Evolutionary conservation across 2,113 vertebrate species (phyloP).

Genomic region (Lipotes vexillifer): DNA sequence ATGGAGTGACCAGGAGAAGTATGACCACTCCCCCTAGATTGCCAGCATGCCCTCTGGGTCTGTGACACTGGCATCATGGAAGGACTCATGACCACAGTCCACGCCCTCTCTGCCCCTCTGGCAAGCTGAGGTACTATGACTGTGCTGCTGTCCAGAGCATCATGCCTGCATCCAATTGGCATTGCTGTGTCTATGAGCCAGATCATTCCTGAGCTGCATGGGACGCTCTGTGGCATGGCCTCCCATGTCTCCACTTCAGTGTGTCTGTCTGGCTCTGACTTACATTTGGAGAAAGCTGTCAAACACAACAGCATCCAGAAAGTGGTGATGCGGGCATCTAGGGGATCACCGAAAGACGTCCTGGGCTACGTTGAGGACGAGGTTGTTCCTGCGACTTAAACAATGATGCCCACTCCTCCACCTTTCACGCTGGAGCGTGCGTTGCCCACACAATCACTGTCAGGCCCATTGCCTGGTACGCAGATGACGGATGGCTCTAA

Average conservation of each 20-base stretch:
- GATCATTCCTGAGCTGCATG: not conserved
- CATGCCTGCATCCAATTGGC: not conserved
- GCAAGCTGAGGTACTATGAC: fast-evolving
- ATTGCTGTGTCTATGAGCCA: not conserved
- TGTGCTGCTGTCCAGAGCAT: fast-evolving
- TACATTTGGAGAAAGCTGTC: not conserved
- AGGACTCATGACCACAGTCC: not conserved
- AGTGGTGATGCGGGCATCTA: not conserved
- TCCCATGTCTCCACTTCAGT: fast-evolving
- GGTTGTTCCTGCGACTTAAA: fast-evolving
- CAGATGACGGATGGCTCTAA: not conserved
- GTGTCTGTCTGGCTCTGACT: not conserved
- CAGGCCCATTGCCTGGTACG: not conserved
- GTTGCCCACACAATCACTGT: fast-evolving
- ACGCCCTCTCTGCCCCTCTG: not conserved
- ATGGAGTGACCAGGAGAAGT: not conserved
- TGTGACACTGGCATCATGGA: not conserved
- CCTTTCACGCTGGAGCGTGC: not conserved
- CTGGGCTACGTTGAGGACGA: not conserved
- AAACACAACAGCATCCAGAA: not conserved
- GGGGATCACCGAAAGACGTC: not conserved
- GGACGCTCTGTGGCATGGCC: too few relatives aligned
- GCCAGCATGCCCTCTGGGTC: not conserved
- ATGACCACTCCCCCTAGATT: not conserved
- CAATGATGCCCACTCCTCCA: not conserved